Conservation (phyloP, 2,113 vertebrate genomes). For the Clarias gariepinus region DNA sequence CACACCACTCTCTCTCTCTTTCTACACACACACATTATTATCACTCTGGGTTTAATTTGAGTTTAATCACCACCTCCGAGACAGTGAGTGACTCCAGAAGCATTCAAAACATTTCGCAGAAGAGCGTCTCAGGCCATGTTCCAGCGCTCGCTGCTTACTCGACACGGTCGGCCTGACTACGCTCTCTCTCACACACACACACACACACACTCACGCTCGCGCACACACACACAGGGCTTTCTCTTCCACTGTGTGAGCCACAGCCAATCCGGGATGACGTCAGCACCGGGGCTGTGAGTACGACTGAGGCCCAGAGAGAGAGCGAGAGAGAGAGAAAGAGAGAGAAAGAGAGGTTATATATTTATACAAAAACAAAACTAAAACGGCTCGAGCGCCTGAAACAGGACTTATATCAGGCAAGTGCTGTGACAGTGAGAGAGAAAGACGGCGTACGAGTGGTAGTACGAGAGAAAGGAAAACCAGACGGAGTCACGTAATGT, state of each 20-base stretch:
- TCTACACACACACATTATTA: background rate
- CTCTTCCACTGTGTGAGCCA: background rate
- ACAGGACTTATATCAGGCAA: no score
- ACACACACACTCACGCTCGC: slow-evolving; percentile 1
- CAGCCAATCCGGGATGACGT: slow-evolving; percentile 15
- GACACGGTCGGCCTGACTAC: background rate
- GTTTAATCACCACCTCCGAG: slow-evolving; percentile 27
- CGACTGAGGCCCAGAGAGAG: background rate
- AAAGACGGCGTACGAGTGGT: no score
- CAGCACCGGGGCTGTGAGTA: background rate
- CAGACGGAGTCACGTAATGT: no score
- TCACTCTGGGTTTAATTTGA: slow-evolving; percentile 7
- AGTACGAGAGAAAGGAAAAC: no score
- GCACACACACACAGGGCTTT: background rate
- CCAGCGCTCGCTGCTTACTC: background rate
- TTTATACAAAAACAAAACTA: background rate
- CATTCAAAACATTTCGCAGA: slow-evolving; percentile 19
- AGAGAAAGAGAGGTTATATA: background rate
- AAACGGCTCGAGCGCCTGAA: no score
- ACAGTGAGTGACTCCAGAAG: slow-evolving; percentile 27
- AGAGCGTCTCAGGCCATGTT: slow-evolving; percentile 6
- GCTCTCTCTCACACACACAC: background rate
- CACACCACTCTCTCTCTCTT: background rate
- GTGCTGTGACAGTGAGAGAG: no score
- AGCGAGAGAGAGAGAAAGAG: no score